These are phyloP conservation scores for Silurus glanis DNA, from an alignment of 2,113 vertebrate genomes.

Conservation along the genomic window DNA sequence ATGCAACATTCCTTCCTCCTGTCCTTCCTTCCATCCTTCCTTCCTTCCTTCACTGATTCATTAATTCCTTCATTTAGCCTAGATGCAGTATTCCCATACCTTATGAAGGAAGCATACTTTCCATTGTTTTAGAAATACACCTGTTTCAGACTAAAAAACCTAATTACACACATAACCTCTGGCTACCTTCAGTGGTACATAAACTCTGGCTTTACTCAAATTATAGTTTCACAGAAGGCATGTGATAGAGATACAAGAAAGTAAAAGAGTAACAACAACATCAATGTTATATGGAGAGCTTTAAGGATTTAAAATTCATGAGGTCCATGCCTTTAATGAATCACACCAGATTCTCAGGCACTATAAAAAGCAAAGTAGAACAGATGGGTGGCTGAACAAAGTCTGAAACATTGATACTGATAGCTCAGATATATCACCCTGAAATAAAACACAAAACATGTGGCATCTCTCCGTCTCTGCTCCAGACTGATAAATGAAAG, in stretches of 20 bases:
- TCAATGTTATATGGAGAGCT: too few relatives aligned
- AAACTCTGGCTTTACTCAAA: constrained; percentile 14
- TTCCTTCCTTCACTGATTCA: neutral
- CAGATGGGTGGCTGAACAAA: constrained; percentile 9
- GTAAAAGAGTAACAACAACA: neutral
- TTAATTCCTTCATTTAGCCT: neutral
- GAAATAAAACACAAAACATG: constrained; percentile 30
- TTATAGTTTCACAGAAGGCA: neutral
- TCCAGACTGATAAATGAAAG: constrained; percentile 16
- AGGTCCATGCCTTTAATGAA: neutral
- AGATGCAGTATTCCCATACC: constrained; percentile 14
- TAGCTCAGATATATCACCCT: constrained; percentile 24
- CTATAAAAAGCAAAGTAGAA: neutral
- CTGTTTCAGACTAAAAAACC: constrained; percentile 4
- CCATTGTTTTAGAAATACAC: neutral
- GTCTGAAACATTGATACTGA: neutral
- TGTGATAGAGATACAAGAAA: neutral
- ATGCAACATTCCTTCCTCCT: too few relatives aligned
- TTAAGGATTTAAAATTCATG: neutral
- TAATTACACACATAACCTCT: constrained; percentile 13
- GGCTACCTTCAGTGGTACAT: neutral
- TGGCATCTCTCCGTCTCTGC: neutral
- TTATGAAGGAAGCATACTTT: constrained; percentile 4
- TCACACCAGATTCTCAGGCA: neutral
- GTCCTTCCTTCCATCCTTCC: too few relatives aligned